Percentiles rank a stretch among this genome's conserved stretches.
Evolutionary conservation across 2,888 invertebrate species (phyloP).

Genomic region (Onchidella celtica): DNA sequence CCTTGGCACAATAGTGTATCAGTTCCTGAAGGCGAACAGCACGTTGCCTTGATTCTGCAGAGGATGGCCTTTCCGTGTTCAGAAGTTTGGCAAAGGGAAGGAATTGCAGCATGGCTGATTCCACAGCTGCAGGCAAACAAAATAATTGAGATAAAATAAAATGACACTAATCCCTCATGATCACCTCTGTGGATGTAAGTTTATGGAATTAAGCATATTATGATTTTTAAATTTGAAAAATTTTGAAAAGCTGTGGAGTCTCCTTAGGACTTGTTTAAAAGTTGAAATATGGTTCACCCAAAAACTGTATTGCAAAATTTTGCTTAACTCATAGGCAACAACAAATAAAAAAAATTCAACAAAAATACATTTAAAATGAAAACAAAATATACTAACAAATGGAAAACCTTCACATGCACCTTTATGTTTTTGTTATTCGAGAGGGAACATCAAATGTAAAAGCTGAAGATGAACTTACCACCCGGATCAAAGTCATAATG

Average conservation of each 20-base stretch:
- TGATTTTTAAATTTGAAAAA: not conserved
- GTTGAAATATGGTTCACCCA: no score
- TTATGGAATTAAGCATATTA: not conserved
- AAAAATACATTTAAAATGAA: no score
- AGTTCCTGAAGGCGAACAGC: constrained; percentile 78
- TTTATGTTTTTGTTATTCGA: no score
- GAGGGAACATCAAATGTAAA: no score
- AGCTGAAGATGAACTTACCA: constrained; percentile 49
- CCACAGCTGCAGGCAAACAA: constrained; percentile 44
- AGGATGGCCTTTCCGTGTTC: constrained; percentile 60
- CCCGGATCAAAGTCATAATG: constrained; percentile 72
- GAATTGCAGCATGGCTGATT: constrained; percentile 67
- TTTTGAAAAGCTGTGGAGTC: no score
- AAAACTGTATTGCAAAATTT: no score
- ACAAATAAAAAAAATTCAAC: no score
- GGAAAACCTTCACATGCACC: no score
- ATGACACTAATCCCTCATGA: not conserved
- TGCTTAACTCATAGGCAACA: no score
- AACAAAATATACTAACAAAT: no score
- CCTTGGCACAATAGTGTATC: constrained; percentile 75
- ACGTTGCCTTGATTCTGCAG: constrained; percentile 66
- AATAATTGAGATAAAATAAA: not conserved
- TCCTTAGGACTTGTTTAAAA: no score
- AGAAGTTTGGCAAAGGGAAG: constrained; percentile 61
- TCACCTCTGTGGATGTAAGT: not conserved